Evolutionary conservation across 2,888 invertebrate species (phyloP), one percentile per base, ranked within the genome.

Genomic region (Drosophila flavopinicola): DNA sequence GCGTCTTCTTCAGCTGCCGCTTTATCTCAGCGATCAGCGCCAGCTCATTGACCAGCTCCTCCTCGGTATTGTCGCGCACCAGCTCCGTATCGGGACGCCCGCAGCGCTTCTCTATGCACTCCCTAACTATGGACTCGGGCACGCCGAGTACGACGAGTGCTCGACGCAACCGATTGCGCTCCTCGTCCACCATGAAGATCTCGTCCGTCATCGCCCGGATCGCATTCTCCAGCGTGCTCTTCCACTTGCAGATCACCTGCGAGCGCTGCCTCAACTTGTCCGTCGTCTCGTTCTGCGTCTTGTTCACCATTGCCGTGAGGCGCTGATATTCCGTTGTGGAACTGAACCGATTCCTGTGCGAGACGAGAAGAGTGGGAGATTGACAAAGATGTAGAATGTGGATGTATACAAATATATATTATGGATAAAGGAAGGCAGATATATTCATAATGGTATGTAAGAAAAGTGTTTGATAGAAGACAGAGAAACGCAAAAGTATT

Each of bases 31-130:
- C 93, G 2, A 95, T 94, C 15, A 96, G 90, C 0, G 94, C 93
- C 88, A 94, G 91, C 90, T 96, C 96, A 91, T 94, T 95, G 2
- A 95, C 93, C 9, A 96, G 90, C 89, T 96, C 95, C 72, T 95
- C 94, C 89, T 96, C 96, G 7, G 95, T 94, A 44, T 93, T 91
- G 84, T 96, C 96, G 6, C 95, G 92, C 0, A 95, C 95, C 39
- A 96, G 91, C 90, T 96, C 96, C 0, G 94, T 93, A 79, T 94
- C 94, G 15, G 94, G 92, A 9, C 96, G 93, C 25, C 93, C 94
- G 0, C 94, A 93, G 37, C 96, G 92, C 29, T 95, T 91, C 33
- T 95, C 94, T 42, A 96, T 91, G 84, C 96, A 96, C 90, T 96
- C 96, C 58, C 93, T 94, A 0, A 94, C 94, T 75, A 96, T 96